These are phyloP conservation scores for Catotricha subobsoleta DNA, from an alignment of 2,888 invertebrate species.

Conservation along the genomic window DNA sequence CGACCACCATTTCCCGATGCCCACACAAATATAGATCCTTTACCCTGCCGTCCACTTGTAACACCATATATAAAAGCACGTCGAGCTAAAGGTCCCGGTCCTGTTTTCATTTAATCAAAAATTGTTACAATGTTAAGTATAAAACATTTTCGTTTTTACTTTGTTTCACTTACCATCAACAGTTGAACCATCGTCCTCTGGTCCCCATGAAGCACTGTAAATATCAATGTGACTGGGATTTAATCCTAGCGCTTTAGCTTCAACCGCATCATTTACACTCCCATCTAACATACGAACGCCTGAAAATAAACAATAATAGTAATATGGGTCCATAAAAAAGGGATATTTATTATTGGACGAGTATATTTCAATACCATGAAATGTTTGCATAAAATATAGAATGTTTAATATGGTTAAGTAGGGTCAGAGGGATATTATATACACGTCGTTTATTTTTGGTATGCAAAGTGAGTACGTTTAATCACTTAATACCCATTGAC, in stretches of 20 bases:
- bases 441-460: too few relatives aligned
- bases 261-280: conserved; percentile 89
- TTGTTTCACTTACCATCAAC: background rate
- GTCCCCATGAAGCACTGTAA: conserved; percentile 92
- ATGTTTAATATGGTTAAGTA: too few relatives aligned
- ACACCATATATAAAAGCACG: conserved; percentile 88
- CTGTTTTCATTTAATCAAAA: too few relatives aligned
- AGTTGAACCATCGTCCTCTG: conserved; percentile 88
- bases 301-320: too few relatives aligned
- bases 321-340: too few relatives aligned
- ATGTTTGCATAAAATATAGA: too few relatives aligned
- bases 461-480: too few relatives aligned
- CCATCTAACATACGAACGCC: conserved; percentile 96
- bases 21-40: conserved; percentile 94
- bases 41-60: conserved; percentile 78
- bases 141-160: too few relatives aligned
- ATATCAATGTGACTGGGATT: conserved; percentile 92
- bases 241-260: conserved; percentile 79
- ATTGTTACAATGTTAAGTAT: background rate
- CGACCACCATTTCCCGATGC: conserved; percentile 92
- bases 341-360: too few relatives aligned
- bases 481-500: too few relatives aligned
- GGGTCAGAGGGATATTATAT: too few relatives aligned
- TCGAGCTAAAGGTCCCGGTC: conserved; percentile 81
- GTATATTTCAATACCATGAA: too few relatives aligned